These are phyloP conservation scores for Trogon melanurus DNA, from an alignment of 2,113 vertebrate species.

Conservation along the genomic window DNA sequence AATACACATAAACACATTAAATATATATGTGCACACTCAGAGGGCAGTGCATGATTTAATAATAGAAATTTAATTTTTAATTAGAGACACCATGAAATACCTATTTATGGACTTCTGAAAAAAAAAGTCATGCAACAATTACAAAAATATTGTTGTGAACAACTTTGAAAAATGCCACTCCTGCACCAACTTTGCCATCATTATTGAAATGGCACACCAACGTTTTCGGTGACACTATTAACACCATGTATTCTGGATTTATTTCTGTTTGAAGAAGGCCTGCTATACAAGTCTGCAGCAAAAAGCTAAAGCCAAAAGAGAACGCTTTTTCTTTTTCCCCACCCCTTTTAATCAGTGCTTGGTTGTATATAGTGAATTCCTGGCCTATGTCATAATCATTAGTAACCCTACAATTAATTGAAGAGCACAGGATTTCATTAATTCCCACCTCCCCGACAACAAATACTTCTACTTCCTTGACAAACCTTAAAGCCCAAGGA, in stretches of 20 bases:
- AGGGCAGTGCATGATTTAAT: neutral
- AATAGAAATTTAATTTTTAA: neutral
- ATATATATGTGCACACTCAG: neutral
- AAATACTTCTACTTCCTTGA: neutral
- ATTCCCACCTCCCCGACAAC: neutral
- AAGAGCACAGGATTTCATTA: neutral
- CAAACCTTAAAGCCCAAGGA: neutral
- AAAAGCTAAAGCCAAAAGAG: neutral
- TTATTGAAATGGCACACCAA: neutral
- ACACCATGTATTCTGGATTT: neutral
- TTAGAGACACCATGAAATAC: neutral
- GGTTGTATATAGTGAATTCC: neutral
- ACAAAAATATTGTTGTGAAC: neutral
- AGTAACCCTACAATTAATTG: neutral
- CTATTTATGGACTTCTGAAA: neutral
- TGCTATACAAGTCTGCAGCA: neutral
- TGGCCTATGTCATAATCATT: neutral
- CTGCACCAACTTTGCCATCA: neutral
- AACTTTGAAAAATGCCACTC: neutral
- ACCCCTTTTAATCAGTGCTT: neutral
- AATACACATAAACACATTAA: neutral
- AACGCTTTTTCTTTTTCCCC: neutral
- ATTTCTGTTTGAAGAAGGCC: neutral
- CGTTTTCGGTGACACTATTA: neutral
- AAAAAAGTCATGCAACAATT: neutral